These are phyloP conservation scores for Parascotia fuliginaria DNA, from an alignment of 2,888 invertebrate species.

Conservation along the genomic window DNA sequence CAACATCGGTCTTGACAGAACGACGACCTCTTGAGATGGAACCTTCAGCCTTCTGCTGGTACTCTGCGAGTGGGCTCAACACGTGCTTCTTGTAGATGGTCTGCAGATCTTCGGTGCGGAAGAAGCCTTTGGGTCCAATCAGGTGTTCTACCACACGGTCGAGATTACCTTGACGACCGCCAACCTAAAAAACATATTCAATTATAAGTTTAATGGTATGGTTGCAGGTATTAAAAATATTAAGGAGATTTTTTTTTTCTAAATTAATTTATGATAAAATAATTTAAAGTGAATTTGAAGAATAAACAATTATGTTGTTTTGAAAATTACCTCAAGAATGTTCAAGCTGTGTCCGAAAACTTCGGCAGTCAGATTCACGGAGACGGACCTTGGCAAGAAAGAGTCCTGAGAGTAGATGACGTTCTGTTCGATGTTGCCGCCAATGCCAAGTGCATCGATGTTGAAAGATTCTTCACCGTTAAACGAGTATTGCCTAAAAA, in stretches of 20 bases:
- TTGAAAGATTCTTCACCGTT: slow-evolving; percentile 91
- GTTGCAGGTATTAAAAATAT: too few relatives aligned
- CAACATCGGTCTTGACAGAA: slow-evolving; percentile 73
- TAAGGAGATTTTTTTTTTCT: too few relatives aligned
- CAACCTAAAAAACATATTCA: slow-evolving; percentile 61
- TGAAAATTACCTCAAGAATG: slow-evolving; percentile 90
- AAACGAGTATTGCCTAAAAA: slow-evolving; percentile 90
- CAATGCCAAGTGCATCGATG: slow-evolving; percentile 89
- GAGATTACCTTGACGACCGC: slow-evolving; percentile 91
- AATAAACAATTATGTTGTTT: too few relatives aligned
- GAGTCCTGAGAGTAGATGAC: slow-evolving; percentile 94
- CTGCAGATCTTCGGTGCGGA: slow-evolving; percentile 79
- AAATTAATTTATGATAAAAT: too few relatives aligned
- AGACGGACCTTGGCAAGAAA: slow-evolving; percentile 90
- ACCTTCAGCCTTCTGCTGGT: slow-evolving; percentile 77
- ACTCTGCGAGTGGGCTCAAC: slow-evolving; percentile 54
- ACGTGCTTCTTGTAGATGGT: slow-evolving; percentile 63
- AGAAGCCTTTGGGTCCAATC: slow-evolving; percentile 89
- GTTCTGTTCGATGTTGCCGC: slow-evolving; percentile 88
- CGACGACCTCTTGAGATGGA: slow-evolving; percentile 72
- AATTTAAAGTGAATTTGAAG: not conserved
- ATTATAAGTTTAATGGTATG: not conserved
- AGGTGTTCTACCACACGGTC: slow-evolving; percentile 91
- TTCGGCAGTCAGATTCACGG: slow-evolving; percentile 90
- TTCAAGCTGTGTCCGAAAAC: slow-evolving; percentile 92